These are phyloP conservation scores for Thecophora atra DNA, from an alignment of 2,888 invertebrate genomes.

Conservation along the genomic window DNA sequence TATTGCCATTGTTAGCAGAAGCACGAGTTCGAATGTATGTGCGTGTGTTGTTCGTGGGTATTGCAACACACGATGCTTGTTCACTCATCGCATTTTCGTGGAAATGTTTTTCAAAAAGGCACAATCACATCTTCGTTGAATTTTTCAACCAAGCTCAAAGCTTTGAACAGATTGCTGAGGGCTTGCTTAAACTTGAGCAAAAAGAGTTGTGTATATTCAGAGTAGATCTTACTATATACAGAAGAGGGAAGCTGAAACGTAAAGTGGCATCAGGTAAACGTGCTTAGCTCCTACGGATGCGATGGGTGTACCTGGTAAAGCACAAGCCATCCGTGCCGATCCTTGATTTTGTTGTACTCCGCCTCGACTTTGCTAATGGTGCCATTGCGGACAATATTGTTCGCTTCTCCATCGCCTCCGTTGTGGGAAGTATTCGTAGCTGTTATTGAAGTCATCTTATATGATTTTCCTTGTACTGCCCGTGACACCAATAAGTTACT, in stretches of 20 bases:
- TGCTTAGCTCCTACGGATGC: neutral
- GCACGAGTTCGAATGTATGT: constrained; percentile 39
- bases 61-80: constrained; percentile 45
- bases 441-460: constrained; percentile 26
- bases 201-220: neutral
- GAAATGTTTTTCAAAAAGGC: constrained; percentile 58
- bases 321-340: constrained; percentile 75
- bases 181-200: neutral
- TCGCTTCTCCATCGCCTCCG: constrained; percentile 3
- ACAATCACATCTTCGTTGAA: constrained; percentile 43
- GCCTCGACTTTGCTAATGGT: constrained; percentile 69
- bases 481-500: constrained; percentile 5
- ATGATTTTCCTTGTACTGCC: constrained; percentile 9
- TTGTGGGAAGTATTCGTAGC: constrained; percentile 19
- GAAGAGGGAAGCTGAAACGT: neutral
- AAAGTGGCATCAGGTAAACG: neutral
- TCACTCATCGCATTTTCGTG: constrained; percentile 62
- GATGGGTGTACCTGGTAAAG: constrained; percentile 73
- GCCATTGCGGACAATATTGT: neutral
- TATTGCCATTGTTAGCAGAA: constrained; percentile 38
- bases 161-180: neutral
- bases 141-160: constrained; percentile 10
- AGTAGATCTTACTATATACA: neutral
- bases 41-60: constrained; percentile 44
- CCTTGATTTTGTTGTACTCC: constrained; percentile 77